phyloP scores from a whole-genome alignment of 2,888 invertebrate species.

The Leptura quadrifasciata region DNA sequence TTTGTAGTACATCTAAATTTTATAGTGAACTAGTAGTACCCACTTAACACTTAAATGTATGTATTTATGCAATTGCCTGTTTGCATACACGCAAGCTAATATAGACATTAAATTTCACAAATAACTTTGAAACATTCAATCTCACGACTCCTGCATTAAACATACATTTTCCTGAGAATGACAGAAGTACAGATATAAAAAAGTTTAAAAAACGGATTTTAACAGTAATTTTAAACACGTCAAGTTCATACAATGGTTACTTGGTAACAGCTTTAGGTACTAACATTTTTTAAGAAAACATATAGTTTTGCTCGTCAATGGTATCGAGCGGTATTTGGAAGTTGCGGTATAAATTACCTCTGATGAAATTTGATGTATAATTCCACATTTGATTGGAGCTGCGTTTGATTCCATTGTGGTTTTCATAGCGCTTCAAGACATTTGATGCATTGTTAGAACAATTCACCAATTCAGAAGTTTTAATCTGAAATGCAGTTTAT shows the following conservation, averaged over 20 bases:
- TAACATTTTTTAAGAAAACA: slow-evolving; percentile 31
- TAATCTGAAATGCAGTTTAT: slow-evolving; percentile 51
- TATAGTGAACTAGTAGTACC: slow-evolving; percentile 12
- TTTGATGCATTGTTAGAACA: slow-evolving; percentile 80
- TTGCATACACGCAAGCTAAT: slow-evolving; percentile 7
- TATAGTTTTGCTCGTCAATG: slow-evolving; percentile 50
- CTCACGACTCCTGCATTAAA: neutral
- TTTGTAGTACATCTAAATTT: slow-evolving; percentile 23
- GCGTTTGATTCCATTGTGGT: slow-evolving; percentile 80
- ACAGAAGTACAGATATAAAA: neutral
- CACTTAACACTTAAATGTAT: neutral
- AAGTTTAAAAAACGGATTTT: neutral
- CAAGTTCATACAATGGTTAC: neutral
- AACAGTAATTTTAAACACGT: neutral
- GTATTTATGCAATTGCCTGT: slow-evolving; percentile 24
- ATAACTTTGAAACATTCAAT: neutral
- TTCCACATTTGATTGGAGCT: slow-evolving; percentile 87
- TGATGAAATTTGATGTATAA: slow-evolving; percentile 81
- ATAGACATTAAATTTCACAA: neutral
- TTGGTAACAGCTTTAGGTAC: slow-evolving; percentile 31
- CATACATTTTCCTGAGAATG: slow-evolving; percentile 15
- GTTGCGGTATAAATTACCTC: slow-evolving; percentile 48
- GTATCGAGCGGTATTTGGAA: slow-evolving; percentile 54
- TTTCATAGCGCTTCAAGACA: slow-evolving; percentile 84
- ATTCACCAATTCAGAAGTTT: slow-evolving; percentile 78